These are phyloP conservation scores for Phyllotis vaccarum DNA, from an alignment of 2,797 vertebrate genomes.

Conservation along the genomic window DNA sequence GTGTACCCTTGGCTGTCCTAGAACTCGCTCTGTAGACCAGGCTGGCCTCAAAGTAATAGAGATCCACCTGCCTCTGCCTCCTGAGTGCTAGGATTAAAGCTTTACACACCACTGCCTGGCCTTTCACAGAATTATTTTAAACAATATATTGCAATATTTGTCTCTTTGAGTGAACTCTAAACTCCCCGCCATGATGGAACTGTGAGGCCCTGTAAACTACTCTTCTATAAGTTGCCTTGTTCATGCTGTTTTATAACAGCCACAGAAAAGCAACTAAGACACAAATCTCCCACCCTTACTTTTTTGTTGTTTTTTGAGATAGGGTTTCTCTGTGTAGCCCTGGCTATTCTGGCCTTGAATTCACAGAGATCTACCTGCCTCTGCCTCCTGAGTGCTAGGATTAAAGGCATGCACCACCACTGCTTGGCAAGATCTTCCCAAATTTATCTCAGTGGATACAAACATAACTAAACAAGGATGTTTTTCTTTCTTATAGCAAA, in stretches of 20 bases:
- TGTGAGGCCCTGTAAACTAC: background rate
- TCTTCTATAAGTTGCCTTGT: background rate
- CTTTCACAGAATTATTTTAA: background rate
- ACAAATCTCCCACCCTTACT: no score
- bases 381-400: no score
- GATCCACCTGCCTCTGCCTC: background rate
- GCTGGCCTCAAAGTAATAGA: background rate
- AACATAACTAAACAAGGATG: background rate
- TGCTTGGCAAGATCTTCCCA: background rate
- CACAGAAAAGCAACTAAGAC: background rate
- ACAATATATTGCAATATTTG: background rate
- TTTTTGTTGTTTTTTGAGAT: no score
- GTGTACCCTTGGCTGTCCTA: background rate
- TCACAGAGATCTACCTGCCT: no score
- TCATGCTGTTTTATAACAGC: background rate
- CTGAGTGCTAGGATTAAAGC: background rate
- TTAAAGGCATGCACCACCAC: no score
- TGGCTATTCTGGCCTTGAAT: no score
- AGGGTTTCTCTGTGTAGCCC: no score
- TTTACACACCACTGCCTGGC: background rate
- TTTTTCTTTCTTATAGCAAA: background rate
- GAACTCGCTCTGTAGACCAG: background rate
- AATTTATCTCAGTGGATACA: background rate
- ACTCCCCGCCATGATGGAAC: background rate
- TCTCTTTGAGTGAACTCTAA: background rate